Evolutionary conservation across 2,797 vertebrate genomes (phyloP).

Genomic region (Pseudomugil tenellus): DNA sequence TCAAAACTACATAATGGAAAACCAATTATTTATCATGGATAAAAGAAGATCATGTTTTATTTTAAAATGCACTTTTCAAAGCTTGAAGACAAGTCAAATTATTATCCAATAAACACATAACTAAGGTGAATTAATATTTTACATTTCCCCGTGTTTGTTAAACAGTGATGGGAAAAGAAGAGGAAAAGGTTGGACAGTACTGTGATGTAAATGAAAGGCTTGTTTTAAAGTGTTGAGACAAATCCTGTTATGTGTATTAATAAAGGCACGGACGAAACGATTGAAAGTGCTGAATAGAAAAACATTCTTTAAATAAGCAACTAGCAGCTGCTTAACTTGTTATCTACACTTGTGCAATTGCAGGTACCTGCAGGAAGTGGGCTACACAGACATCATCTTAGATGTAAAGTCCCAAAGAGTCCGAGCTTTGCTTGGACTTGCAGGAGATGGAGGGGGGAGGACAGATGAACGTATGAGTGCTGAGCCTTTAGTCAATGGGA

Average conservation of each 20-base stretch:
- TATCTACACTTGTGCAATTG: background rate
- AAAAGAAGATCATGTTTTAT: no score
- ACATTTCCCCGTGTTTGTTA: no score
- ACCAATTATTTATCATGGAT: no score
- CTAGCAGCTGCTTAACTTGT: background rate
- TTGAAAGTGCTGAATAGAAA: background rate
- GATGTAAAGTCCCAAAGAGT: conserved; percentile 97
- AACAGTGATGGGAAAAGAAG: no score
- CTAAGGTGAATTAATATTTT: no score
- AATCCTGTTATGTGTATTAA: background rate
- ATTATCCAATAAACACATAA: no score
- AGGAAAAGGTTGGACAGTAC: background rate
- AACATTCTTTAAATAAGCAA: background rate
- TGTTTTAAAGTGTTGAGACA: background rate
- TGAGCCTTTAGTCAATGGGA: conserved; percentile 95
- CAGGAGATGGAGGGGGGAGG: conserved; percentile 87
- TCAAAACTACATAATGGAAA: no score
- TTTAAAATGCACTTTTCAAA: no score
- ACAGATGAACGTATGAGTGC: conserved; percentile 84
- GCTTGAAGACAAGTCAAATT: no score
- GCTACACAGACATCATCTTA: conserved; percentile 97
- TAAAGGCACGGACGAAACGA: background rate
- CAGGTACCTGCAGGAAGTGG: conserved; percentile 98
- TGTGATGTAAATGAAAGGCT: background rate
- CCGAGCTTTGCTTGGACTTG: conserved; percentile 90